These are phyloP conservation scores for Campylomormyrus tamandua DNA, from an alignment of 2,113 vertebrate species.

Conservation along the genomic window DNA sequence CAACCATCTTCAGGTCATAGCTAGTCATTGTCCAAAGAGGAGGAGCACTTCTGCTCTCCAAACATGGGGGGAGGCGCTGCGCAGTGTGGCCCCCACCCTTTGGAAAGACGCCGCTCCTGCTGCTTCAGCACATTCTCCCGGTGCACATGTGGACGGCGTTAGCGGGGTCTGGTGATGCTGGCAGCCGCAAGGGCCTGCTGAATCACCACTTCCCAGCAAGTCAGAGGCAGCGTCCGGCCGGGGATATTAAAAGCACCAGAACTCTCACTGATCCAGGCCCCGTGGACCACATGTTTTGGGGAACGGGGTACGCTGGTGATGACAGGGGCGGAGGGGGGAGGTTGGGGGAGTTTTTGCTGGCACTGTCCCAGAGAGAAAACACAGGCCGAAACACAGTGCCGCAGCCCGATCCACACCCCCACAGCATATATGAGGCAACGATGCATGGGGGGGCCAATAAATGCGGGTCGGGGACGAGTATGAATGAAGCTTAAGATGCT, in stretches of 20 bases:
- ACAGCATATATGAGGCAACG: not conserved
- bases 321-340: not conserved
- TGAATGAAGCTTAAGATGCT: not conserved
- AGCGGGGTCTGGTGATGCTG: not conserved
- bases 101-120: not conserved
- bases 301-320: not conserved
- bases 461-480: not conserved
- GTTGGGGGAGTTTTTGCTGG: not conserved
- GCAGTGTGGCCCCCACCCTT: not conserved
- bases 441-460: not conserved
- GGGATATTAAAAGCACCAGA: constrained; percentile 14
- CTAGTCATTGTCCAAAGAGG: not conserved
- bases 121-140: constrained; percentile 17
- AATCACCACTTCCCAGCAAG: constrained; percentile 18
- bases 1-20: not conserved
- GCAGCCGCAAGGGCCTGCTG: not conserved
- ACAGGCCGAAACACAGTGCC: not conserved
- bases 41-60: not conserved
- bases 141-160: constrained; percentile 22
- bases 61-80: not conserved
- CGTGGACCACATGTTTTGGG: not conserved
- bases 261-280: not conserved
- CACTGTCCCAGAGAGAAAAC: not conserved
- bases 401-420: not conserved
- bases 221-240: not conserved